Percentiles rank a stretch among this genome's conserved stretches.
phyloP scores from a whole-genome alignment of 1,140 invertebrate genomes.

The honey bee (Apis mellifera) region DNA sequence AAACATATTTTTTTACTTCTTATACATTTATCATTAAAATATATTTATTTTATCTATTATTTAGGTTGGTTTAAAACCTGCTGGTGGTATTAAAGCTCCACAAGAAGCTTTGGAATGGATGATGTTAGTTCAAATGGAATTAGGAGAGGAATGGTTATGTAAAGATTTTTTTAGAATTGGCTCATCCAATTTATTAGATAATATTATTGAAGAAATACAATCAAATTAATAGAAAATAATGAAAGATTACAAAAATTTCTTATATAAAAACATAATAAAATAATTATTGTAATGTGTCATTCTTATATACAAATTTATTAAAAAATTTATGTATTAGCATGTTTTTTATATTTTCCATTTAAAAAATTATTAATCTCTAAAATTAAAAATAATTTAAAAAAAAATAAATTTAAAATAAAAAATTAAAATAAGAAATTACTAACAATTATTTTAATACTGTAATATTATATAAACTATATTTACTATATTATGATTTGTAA shows the following conservation, averaged over 20 bases:
- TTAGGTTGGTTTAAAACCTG: slow-evolving; percentile 97
- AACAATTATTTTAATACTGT: background rate
- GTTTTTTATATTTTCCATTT: background rate
- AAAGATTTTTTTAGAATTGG: slow-evolving; percentile 95
- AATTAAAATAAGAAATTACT: background rate
- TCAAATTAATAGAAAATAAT: background rate
- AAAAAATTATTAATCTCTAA: background rate
- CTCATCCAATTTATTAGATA: slow-evolving; percentile 93
- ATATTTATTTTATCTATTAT: slow-evolving; percentile 57
- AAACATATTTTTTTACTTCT: slow-evolving; percentile 56
- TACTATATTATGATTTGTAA: background rate
- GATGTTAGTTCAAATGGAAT: slow-evolving; percentile 90
- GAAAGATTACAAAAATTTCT: too few relatives aligned
- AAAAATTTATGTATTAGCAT: background rate
- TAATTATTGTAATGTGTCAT: background rate
- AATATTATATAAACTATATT: too few relatives aligned
- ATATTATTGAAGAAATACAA: slow-evolving; percentile 82
- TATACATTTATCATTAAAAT: slow-evolving; percentile 2
- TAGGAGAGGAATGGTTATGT: slow-evolving; percentile 94
- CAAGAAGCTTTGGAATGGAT: slow-evolving; percentile 95
- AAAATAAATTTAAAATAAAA: too few relatives aligned
- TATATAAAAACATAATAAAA: background rate
- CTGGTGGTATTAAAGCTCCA: slow-evolving; percentile 95
- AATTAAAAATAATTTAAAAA: background rate
- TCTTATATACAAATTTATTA: slow-evolving; percentile 1